These are phyloP conservation scores for Cavia aperea DNA, from an alignment of 2,113 vertebrate species.

Conservation along the genomic window DNA sequence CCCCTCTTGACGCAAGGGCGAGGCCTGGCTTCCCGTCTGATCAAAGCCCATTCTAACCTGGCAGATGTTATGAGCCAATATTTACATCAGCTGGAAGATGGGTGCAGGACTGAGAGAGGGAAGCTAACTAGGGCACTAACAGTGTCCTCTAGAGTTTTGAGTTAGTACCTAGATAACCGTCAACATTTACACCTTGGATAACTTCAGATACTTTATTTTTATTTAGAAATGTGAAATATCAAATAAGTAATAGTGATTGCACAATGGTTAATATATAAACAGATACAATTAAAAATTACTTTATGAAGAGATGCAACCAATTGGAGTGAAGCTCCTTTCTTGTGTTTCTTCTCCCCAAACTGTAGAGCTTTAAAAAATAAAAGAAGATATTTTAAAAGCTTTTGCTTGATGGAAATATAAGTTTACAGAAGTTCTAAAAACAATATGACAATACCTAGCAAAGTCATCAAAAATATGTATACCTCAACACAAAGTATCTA, in stretches of 20 bases:
- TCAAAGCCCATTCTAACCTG: not conserved
- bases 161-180: not conserved
- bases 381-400: not conserved
- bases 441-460: not conserved
- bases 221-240: constrained; percentile 23
- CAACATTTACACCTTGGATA: not conserved
- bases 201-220: not conserved
- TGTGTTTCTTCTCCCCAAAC: constrained; percentile 52
- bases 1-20: not conserved
- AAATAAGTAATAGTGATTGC: constrained; percentile 15
- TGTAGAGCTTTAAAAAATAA: constrained; percentile 14
- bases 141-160: not conserved
- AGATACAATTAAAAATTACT: constrained; percentile 51
- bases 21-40: not conserved
- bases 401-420: constrained; percentile 34
- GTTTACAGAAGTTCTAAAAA: not conserved
- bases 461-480: constrained; percentile 35
- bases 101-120: not conserved
- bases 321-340: constrained; percentile 46
- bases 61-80: not conserved
- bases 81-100: not conserved
- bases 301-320: constrained; percentile 47
- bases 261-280: constrained; percentile 38
- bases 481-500: constrained; percentile 34
- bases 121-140: not conserved